Evolutionary conservation across 2,797 vertebrate species (phyloP).

Genomic region (Antennarius maculatus): DNA sequence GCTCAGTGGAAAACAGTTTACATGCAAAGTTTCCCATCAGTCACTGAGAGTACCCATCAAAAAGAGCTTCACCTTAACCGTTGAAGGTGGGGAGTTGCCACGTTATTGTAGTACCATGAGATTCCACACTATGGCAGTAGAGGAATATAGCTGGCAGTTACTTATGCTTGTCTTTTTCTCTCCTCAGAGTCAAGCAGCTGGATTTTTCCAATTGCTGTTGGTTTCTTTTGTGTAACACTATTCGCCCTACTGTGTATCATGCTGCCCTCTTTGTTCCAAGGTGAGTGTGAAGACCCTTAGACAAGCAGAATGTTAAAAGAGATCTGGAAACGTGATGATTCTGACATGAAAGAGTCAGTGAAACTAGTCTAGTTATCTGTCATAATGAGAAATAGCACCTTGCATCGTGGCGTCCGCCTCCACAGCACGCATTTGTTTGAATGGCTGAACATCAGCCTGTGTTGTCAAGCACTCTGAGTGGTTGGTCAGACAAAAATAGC

Average conservation of each 20-base stretch:
- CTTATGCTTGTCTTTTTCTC: conserved; percentile 23
- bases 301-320: not conserved
- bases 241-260: conserved; percentile 31
- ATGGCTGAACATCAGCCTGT: no score
- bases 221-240: conserved; percentile 17
- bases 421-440: no score
- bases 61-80: conserved; percentile 76
- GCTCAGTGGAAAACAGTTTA: conserved; percentile 69
- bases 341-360: no score
- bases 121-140: conserved; percentile 58
- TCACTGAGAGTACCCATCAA: conserved; percentile 75
- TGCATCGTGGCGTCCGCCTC: no score
- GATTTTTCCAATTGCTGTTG: conserved; percentile 34
- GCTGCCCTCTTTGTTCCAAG: conserved; percentile 46
- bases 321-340: not conserved
- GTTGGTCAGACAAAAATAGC: no score
- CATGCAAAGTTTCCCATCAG: conserved; percentile 79
- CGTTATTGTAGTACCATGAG: conserved; percentile 3
- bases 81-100: conserved; percentile 58
- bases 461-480: no score
- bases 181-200: conserved; percentile 62
- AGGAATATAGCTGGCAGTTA: conserved; percentile 3
- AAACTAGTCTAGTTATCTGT: not conserved
- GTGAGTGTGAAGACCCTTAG: conserved; percentile 54
- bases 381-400: not conserved